Conservation (phyloP, 2,113 vertebrate species). For the Chamaetylas fuelleborni region DNA sequence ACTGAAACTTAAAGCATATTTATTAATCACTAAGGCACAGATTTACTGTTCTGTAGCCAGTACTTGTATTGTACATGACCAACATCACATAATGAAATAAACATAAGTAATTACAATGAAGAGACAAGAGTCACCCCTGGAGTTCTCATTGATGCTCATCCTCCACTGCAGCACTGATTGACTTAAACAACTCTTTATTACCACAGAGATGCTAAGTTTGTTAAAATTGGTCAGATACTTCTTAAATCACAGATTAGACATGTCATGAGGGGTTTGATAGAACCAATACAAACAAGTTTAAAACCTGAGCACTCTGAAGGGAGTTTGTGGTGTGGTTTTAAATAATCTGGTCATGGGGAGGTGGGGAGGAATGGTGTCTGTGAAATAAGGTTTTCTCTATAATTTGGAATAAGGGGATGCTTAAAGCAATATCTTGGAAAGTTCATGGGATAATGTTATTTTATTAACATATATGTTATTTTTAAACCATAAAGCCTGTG, state of each 20-base stretch:
- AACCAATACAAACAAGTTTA: neutral
- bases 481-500: neutral
- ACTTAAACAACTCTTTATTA: neutral
- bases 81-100: slow-evolving; percentile 13
- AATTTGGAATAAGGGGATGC: neutral
- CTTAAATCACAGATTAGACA: neutral
- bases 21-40: neutral
- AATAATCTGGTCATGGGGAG: neutral
- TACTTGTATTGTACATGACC: neutral
- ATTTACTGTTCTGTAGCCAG: neutral
- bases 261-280: neutral
- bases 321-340: neutral
- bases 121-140: neutral
- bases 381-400: neutral
- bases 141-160: neutral
- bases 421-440: neutral
- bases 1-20: neutral
- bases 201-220: neutral
- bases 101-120: neutral
- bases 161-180: neutral
- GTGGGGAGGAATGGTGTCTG: neutral
- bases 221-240: neutral
- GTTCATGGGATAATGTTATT: neutral
- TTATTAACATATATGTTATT: neutral
- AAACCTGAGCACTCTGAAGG: neutral